A percentile compares a stretch with the other conserved stretches of the same genome.
phyloP scores from a whole-genome alignment of 2,797 vertebrate genomes.

The Paedocypris micromegethes region DNA sequence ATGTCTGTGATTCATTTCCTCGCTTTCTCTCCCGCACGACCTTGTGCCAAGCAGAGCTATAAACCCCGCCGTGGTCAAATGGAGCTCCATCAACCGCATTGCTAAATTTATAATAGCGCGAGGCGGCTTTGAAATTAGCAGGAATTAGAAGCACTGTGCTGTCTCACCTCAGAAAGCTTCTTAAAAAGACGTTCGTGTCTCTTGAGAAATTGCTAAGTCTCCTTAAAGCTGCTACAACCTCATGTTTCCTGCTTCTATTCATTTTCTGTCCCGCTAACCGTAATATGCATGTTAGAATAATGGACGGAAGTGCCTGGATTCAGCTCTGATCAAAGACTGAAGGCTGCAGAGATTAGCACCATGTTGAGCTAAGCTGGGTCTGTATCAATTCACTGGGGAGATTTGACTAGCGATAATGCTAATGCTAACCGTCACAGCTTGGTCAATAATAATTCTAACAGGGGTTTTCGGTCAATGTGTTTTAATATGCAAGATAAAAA shows the following conservation, averaged over 20 bases:
- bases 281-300: conserved; percentile 21
- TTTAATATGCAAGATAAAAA: conserved; percentile 36
- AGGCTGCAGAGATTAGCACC: conserved; percentile 30
- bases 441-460: conserved; percentile 45
- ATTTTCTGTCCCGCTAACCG: conserved; percentile 29
- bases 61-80: conserved; percentile 5
- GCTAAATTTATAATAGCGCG: conserved; percentile 15
- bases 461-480: conserved; percentile 42
- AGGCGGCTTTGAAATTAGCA: conserved; percentile 3
- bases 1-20: conserved; percentile 21
- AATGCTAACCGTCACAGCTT: conserved; percentile 35
- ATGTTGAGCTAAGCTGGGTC: conserved; percentile 10
- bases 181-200: conserved; percentile 23
- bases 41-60: conserved; percentile 6
- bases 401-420: conserved; percentile 16
- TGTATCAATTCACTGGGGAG: conserved; percentile 17
- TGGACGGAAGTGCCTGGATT: conserved; percentile 22
- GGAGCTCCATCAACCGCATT: neutral
- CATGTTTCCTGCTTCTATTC: conserved; percentile 5
- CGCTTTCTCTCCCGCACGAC: conserved; percentile 22
- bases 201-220: conserved; percentile 33
- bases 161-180: conserved; percentile 2
- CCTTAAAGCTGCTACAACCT: conserved; percentile 21
- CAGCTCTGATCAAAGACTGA: conserved; percentile 39
- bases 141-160: neutral